Evolutionary conservation across 2,113 vertebrate genomes (phyloP), one percentile per base, ranked within the genome.

Genomic region (Anarrhichthys ocellatus): DNA sequence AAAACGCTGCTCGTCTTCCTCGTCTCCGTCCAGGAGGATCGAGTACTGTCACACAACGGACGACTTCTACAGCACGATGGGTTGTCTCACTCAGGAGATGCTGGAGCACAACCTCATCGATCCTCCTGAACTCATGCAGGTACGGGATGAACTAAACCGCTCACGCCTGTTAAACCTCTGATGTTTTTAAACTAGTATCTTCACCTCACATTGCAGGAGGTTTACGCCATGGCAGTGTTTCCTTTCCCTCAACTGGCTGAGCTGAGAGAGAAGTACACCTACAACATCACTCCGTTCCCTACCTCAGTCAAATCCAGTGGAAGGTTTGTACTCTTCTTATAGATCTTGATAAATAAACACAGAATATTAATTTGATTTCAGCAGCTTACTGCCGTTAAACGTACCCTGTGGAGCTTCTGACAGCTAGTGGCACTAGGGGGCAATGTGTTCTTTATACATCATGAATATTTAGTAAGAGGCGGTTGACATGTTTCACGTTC

Each of bases 251-350:
- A 99, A 63, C 89, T 99, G 94, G 95, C 97, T 9, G 98, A 99
- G 92, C 86, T 99, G 82, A 96, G 98, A 78, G 98, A 99, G 95
- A 99, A 99, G 77, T 99, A 99, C 80, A 99, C 98, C 0, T 99
- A 99, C 93, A 99, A 99, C 91, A 99, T 99, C 76, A 99, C 97
- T 69, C 98, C 98, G 1, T 99, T 99, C 76, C 97, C 98, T 56
- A 97, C 96, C 76, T 89, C 97, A 6, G 96, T 98, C 65, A 98
- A 96, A 90, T 93, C 96, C 36, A 89, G 93, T 78, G 95, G 96
- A 83, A 96, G 97, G 98, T 99, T 42, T 11, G 93, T 85, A 58
- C 56, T 15, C 10, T 13, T 13, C 52, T 72, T 7, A 44, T 6
- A 61, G 42, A n/a, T 14, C 9, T 2, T 22, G 13, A 52, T 27